phyloP scores from a whole-genome alignment of 2,888 invertebrate genomes.

The Plebejus melissa region DNA sequence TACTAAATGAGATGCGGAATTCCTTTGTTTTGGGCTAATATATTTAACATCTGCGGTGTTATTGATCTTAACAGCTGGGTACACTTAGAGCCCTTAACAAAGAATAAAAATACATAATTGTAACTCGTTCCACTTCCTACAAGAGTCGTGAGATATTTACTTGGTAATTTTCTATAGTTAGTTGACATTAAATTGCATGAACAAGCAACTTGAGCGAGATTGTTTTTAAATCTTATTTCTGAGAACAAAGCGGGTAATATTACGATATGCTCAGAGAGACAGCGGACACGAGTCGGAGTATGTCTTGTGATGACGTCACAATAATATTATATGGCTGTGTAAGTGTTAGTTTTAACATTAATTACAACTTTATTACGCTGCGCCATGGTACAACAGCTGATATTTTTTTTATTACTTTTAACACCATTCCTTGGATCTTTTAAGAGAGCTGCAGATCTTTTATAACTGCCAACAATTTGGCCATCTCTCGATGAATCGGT shows the following conservation, averaged over 20 bases:
- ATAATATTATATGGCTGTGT: neutral
- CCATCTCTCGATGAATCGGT: slow-evolving; percentile 1
- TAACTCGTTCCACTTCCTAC: slow-evolving; percentile 15
- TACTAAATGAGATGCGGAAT: neutral
- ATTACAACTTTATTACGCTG: neutral
- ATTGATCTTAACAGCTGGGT: neutral
- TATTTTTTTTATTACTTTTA: neutral
- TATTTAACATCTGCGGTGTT: neutral
- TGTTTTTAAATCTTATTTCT: slow-evolving; percentile 51
- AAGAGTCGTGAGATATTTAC: slow-evolving; percentile 24
- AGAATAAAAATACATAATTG: neutral
- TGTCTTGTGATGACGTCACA: neutral
- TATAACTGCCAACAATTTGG: neutral
- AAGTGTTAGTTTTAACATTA: neutral
- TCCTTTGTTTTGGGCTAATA: neutral
- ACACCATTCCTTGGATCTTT: neutral
- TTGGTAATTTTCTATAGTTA: slow-evolving; percentile 26
- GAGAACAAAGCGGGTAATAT: slow-evolving; percentile 51
- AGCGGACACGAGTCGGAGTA: neutral
- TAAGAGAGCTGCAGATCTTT: neutral
- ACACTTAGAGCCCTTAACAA: neutral
- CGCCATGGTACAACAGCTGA: neutral
- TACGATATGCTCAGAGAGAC: slow-evolving; percentile 7
- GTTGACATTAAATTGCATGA: slow-evolving; percentile 27
- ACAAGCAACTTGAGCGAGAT: slow-evolving; percentile 20